Conservation (phyloP, 2,888 invertebrate species). For the Rhingia rostrata region DNA sequence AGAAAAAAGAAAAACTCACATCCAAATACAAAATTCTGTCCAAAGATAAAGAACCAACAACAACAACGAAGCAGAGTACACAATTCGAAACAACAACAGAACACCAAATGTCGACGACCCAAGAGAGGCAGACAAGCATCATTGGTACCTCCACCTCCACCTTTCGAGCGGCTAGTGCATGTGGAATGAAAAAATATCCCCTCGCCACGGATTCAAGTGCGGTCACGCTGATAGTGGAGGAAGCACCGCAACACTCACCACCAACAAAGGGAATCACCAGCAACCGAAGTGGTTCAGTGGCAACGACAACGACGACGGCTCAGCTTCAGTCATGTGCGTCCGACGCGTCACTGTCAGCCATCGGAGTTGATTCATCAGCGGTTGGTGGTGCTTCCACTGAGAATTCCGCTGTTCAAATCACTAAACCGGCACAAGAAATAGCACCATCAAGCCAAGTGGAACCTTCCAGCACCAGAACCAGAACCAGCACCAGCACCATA, state of each 20-base stretch:
- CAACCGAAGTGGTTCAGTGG: conserved; percentile 14
- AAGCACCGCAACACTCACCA: conserved; percentile 37
- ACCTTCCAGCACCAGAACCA: conserved; percentile 40
- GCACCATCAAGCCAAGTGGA: conserved; percentile 56
- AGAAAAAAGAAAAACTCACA: conserved; percentile 63
- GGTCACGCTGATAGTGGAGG: conserved; percentile 33
- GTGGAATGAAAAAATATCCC: conserved; percentile 22
- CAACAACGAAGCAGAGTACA: conserved; percentile 14
- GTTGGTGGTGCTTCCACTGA: background rate
- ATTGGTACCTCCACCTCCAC: conserved; percentile 13
- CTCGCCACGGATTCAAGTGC: conserved; percentile 33
- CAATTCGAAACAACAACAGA: conserved; percentile 36
- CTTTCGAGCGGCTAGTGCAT: background rate
- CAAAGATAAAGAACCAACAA: conserved; percentile 29
- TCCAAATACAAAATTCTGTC: conserved; percentile 46
- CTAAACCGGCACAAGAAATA: conserved; percentile 42
- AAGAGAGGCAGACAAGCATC: conserved; percentile 41
- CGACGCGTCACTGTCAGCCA: conserved; percentile 59
- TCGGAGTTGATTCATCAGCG: conserved; percentile 52
- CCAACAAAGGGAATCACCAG: conserved; percentile 40
- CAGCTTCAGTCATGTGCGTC: conserved; percentile 69
- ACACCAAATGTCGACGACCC: conserved; percentile 68
- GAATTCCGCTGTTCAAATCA: conserved; percentile 24
- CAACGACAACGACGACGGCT: background rate
- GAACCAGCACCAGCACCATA: background rate